Conservation (phyloP, 64 coral and sea anemone species). For the Montipora efflorescens region DNA sequence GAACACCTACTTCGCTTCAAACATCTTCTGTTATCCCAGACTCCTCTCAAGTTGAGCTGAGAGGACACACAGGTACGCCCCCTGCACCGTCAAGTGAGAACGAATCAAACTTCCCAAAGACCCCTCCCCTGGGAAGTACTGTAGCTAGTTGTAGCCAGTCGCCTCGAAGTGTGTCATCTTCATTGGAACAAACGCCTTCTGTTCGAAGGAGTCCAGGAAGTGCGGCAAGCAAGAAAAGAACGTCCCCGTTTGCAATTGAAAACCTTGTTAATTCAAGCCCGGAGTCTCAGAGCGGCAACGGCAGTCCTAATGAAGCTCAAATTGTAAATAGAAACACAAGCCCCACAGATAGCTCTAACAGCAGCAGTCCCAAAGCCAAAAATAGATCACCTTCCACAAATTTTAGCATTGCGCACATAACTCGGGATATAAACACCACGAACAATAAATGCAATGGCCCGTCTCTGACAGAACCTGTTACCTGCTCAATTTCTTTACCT, state of each 20-base stretch:
- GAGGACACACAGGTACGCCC: not conserved
- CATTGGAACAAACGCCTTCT: not conserved
- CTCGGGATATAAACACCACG: slow-evolving; percentile 44
- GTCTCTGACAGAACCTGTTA: not conserved
- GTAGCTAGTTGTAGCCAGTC: not conserved
- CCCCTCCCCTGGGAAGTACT: slow-evolving; percentile 11
- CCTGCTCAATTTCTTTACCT: not conserved
- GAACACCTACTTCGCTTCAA: slow-evolving; percentile 45
- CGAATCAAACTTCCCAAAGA: not conserved
- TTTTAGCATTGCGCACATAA: slow-evolving; percentile 90
- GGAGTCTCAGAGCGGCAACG: not conserved
- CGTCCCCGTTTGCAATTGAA: slow-evolving; percentile 36
- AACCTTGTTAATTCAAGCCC: slow-evolving; percentile 39
- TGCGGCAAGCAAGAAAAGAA: not conserved
- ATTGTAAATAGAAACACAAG: slow-evolving; percentile 4
- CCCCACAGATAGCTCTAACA: not conserved
- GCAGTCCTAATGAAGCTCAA: not conserved
- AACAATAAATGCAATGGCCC: not conserved
- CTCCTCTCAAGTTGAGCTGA: not conserved
- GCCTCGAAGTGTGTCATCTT: not conserved
- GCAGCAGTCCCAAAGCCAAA: slow-evolving; percentile 21
- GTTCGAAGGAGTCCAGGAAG: not conserved
- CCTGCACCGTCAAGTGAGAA: not conserved
- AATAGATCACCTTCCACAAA: slow-evolving; percentile 65
- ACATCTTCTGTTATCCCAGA: not conserved